Conservation (phyloP, 2,888 invertebrate species). For the Papilio elwesi region DNA sequence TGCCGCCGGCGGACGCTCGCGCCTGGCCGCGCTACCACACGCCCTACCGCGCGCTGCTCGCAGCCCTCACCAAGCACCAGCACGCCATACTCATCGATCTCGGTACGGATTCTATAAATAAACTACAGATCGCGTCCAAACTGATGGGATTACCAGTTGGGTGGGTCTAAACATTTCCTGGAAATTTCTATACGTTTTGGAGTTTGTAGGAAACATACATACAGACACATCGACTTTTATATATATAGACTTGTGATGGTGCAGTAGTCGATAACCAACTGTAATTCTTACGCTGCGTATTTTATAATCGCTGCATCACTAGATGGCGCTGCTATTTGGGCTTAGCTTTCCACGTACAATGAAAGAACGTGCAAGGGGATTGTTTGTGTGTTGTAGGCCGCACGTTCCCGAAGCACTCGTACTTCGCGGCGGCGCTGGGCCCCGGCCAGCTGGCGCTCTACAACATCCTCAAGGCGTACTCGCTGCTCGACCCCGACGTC, state of each 20-base stretch:
- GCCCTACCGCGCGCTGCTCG: conserved; percentile 91
- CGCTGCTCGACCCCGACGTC: conserved; percentile 95
- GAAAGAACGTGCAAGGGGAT: no score
- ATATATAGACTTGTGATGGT: no score
- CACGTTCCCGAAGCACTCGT: conserved; percentile 97
- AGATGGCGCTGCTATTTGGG: neutral
- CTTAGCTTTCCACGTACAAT: no score
- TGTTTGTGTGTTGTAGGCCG: conserved; percentile 83
- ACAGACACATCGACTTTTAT: no score
- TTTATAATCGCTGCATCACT: no score
- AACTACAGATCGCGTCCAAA: no score
- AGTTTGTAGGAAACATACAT: no score
- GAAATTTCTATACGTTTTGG: no score
- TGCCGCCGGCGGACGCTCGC: conserved; percentile 88
- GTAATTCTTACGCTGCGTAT: no score
- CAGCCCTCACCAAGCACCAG: conserved; percentile 96
- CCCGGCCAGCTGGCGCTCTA: conserved; percentile 97
- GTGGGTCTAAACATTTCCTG: no score
- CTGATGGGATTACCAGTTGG: neutral
- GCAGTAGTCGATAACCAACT: no score
- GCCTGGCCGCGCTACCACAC: conserved; percentile 90
- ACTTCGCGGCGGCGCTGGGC: conserved; percentile 95
- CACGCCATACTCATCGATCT: conserved; percentile 98
- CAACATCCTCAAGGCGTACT: conserved; percentile 98
- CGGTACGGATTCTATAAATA: conserved; percentile 73